Evolutionary conservation across 2,113 vertebrate species (phyloP).

Genomic region (Probosciger aterrimus): DNA sequence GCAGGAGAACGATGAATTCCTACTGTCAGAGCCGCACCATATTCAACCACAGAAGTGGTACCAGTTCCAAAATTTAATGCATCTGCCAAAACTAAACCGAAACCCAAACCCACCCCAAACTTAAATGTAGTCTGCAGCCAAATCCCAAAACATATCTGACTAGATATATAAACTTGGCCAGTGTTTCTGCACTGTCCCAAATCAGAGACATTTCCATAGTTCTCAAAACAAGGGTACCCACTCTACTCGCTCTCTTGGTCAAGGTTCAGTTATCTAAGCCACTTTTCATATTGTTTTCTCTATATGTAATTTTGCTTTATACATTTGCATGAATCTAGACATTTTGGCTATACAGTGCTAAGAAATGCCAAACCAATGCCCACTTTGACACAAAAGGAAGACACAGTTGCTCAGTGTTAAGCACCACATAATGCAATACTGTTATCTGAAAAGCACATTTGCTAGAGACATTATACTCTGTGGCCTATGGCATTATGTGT

Average conservation of each 20-base stretch:
- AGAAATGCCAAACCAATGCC: not conserved
- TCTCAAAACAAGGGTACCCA: not conserved
- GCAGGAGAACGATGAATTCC: not conserved
- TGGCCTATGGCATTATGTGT: not conserved
- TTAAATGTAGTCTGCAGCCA: not conserved
- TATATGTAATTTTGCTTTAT: not conserved
- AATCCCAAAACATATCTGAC: not conserved
- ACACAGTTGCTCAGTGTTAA: not conserved
- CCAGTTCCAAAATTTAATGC: not conserved
- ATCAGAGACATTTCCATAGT: not conserved
- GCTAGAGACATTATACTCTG: not conserved
- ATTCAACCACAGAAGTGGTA: not conserved
- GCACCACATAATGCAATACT: no score
- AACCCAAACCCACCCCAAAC: not conserved
- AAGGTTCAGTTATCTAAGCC: not conserved
- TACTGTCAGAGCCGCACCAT: not conserved
- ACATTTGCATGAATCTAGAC: not conserved
- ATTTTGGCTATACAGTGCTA: not conserved
- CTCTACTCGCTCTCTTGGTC: not conserved
- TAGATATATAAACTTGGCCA: not conserved
- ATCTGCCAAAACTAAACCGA: not conserved
- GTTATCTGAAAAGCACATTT: not conserved
- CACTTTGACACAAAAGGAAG: not conserved
- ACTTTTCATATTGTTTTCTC: not conserved
- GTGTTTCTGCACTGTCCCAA: not conserved